phyloP scores from a whole-genome alignment of 2,797 vertebrate genomes.

The Brachyrhaphis roseni region DNA sequence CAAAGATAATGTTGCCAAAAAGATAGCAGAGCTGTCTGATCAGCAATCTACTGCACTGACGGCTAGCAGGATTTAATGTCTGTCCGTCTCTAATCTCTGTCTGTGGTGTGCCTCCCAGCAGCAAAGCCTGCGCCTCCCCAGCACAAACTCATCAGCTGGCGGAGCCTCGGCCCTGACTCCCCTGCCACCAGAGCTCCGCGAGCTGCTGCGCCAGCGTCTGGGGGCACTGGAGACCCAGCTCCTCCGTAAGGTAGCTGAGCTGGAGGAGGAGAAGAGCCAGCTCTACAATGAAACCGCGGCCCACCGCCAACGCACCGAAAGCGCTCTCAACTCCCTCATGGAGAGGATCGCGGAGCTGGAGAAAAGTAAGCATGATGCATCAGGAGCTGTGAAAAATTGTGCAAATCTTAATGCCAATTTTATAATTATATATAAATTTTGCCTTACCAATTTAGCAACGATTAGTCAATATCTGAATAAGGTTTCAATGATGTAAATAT shows the following conservation, averaged over 20 bases:
- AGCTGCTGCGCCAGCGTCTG: constrained; percentile 90
- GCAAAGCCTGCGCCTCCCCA: constrained; percentile 71
- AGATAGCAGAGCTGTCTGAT: constrained; percentile 30
- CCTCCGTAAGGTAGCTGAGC: constrained; percentile 91
- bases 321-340: constrained; percentile 88
- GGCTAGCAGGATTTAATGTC: constrained; percentile 5
- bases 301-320: constrained; percentile 93
- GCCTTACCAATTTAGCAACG: constrained; percentile 46
- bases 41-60: constrained; percentile 20
- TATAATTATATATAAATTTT: constrained; percentile 1
- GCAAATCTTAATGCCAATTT: constrained; percentile 26
- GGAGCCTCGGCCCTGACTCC: constrained; percentile 63
- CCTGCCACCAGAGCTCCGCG: constrained; percentile 88
- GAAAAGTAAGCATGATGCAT: constrained; percentile 82
- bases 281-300: constrained; percentile 95
- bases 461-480: constrained; percentile 50
- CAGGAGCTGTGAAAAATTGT: constrained; percentile 32
- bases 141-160: constrained; percentile 62
- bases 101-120: constrained; percentile 54
- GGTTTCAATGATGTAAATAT: constrained; percentile 56
- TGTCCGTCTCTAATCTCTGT: constrained; percentile 17
- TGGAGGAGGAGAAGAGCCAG: constrained; percentile 94
- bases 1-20: constrained; percentile 50
- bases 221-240: constrained; percentile 93
- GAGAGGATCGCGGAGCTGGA: constrained; percentile 94